Percentiles rank a stretch among this genome's conserved stretches.
phyloP scores from a whole-genome alignment of 1,140 invertebrate genomes.

The Globodera ellingtonae region DNA sequence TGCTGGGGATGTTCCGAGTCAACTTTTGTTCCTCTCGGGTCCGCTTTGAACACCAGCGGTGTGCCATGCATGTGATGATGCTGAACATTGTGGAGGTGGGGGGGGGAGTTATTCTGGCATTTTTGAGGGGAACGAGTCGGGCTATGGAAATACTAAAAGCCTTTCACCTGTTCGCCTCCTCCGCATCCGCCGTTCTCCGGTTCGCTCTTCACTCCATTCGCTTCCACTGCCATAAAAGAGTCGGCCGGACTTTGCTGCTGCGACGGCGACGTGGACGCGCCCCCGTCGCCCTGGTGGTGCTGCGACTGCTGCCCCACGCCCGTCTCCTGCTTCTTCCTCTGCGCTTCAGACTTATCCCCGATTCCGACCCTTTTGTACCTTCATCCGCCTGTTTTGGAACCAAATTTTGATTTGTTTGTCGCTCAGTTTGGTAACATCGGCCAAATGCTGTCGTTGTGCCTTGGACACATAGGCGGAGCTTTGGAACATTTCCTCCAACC shows the following conservation, averaged over 20 bases:
- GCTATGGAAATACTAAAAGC: no score
- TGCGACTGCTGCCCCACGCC: background rate
- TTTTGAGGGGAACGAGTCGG: no score
- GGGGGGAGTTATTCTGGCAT: no score
- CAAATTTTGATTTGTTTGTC: constrained; percentile 40
- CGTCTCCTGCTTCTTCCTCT: constrained; percentile 7
- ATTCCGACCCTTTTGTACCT: background rate
- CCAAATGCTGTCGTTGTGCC: constrained; percentile 16
- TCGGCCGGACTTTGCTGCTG: background rate
- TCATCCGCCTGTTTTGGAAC: constrained; percentile 39
- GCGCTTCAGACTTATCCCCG: background rate
- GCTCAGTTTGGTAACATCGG: constrained; percentile 22
- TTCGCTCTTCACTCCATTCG: constrained; percentile 24
- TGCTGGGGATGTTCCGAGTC: background rate
- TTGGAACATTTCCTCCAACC: constrained; percentile 25
- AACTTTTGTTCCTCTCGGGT: background rate
- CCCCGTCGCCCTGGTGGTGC: background rate
- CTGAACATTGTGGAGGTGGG: background rate
- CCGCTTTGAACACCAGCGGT: background rate
- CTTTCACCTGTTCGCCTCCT: background rate
- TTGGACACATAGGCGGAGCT: constrained; percentile 28
- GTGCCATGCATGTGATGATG: background rate
- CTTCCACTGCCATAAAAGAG: background rate
- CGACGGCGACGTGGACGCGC: background rate
- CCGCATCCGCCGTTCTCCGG: constrained; percentile 18